Evolutionary conservation across 1,140 invertebrate genomes (phyloP), one percentile per base, ranked within the genome.

Genomic region (Panagrolaimus sp.): DNA sequence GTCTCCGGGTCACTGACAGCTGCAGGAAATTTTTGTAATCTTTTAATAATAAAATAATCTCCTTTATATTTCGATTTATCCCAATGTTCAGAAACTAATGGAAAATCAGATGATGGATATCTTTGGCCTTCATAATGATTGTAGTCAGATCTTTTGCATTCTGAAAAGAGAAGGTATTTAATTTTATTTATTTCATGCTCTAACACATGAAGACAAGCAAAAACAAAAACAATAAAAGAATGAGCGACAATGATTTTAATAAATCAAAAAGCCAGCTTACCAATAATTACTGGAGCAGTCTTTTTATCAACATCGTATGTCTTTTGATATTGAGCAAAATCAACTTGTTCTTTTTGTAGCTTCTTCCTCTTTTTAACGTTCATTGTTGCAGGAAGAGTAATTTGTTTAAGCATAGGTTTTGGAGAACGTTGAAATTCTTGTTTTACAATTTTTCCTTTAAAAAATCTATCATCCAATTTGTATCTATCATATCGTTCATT

Each of bases 121-220:
- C 31, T 44, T 25, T 65, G 63, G 5, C 63, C 63, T 44, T 65
- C 63, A 25, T 65, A 65, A 14, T 65, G 63, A 13, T 65, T 65
- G 63, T 45, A 65, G 44, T 65, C 63, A 45, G 31, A 42, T 8
- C 63, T 38, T 23, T 43, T 45, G 42, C 63, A 65, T 45, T 65
- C 63, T 65, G 63, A 14, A 44, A 65, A 65, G n/a, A n/a, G n/a
- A 5, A 65, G 25, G 42, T 42, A 5, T 11, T 20, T 14, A 9
- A 0, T 43, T n/a, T 13, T 9, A 25, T n/a, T n/a, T n/a, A n/a
- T n/a, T n/a, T n/a, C n/a, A n/a, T n/a, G n/a, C n/a, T n/a, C n/a
- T n/a, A n/a, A n/a, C n/a, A 20, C 11, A 57, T 16, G n/a, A 57
- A 57, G 20, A n/a, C n/a, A n/a, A n/a, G n/a, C 31, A 38, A 38